Evolutionary conservation across 2,113 vertebrate species (phyloP), one percentile per base, ranked within the genome.

Genomic region (Hemibagrus wyckioides): DNA sequence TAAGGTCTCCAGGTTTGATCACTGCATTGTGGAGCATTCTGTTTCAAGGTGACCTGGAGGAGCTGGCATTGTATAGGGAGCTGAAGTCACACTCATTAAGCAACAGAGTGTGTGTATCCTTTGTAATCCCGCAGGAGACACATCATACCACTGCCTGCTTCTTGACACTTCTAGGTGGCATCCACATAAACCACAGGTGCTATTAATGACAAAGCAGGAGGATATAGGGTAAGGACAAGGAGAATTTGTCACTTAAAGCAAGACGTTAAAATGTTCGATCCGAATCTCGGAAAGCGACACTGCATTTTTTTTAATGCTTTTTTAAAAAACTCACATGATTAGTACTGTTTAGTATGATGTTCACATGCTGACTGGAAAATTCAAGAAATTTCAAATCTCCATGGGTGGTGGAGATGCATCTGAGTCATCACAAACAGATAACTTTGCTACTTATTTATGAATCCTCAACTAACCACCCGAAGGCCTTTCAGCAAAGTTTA

Each of bases 21-120:
- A 39, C 33, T 39, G 79, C 82, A 28, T 85, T 82, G 69, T 88
- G 41, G 39, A 75, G 33, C 13, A 17, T 48, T 71, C 14, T 63
- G 8, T 80, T 56, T 80, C 83, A 85, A 89, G 88, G 86, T 88
- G 88, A 89, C 88, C 85, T 7, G 48, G 71, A 80, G 30, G 82
- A 90, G 50, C 67, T 86, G 65, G 21, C 23, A n/a, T 90, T 88
- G 56, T 81, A 80, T 50, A 2, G 52, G 19, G 80, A 82, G 84
- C 57, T 75, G 79, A 83, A 80, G 52, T 84, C 82, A 84, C 75
- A 81, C 80, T 73, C 87, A 44, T 88, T 90, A 82, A 76, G 82
- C 56, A 36, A 85, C 57, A 65, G 84, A 82, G 80, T 82, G 25
- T 52, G 50, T 82, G 57, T 82, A 82, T 82, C 80, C 57, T 63